Conservation (phyloP, 2,797 vertebrate species). For the Aulostomus chinensis region DNA sequence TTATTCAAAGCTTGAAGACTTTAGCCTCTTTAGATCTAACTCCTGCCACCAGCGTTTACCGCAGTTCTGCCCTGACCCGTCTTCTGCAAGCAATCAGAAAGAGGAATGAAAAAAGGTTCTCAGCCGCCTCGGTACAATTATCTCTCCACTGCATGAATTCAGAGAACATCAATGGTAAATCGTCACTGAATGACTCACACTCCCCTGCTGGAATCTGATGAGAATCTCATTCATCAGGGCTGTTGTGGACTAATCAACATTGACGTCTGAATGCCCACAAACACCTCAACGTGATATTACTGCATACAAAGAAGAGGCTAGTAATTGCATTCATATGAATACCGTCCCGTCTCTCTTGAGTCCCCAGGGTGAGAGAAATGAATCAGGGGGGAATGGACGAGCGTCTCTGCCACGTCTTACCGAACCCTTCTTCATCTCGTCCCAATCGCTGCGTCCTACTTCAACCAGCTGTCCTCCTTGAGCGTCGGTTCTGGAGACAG, state of each 20-base stretch:
- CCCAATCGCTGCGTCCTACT: neutral
- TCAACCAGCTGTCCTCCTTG: neutral
- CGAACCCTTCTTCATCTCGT: neutral
- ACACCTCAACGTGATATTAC: neutral
- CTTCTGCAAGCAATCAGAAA: slow-evolving; percentile 2
- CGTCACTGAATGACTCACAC: neutral
- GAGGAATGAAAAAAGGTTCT: slow-evolving; percentile 12
- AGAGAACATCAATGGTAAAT: neutral
- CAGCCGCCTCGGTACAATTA: slow-evolving; percentile 19
- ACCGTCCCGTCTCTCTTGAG: too few relatives aligned
- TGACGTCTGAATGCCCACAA: neutral
- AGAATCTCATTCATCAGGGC: slow-evolving; percentile 5
- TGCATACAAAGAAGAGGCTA: neutral
- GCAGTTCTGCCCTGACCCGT: neutral
- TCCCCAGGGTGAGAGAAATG: slow-evolving; percentile 9
- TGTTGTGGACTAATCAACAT: slow-evolving; percentile 1
- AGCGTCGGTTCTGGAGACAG: too few relatives aligned
- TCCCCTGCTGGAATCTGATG: neutral
- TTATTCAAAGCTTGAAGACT: too few relatives aligned
- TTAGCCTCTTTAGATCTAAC: too few relatives aligned
- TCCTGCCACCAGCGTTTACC: neutral
- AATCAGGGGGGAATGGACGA: slow-evolving; percentile 8
- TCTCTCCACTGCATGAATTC: slow-evolving; percentile 11
- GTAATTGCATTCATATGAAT: neutral
- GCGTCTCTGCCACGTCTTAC: neutral